These are phyloP conservation scores for Chaetops frenatus DNA, from an alignment of 2,113 vertebrate genomes.

Conservation along the genomic window DNA sequence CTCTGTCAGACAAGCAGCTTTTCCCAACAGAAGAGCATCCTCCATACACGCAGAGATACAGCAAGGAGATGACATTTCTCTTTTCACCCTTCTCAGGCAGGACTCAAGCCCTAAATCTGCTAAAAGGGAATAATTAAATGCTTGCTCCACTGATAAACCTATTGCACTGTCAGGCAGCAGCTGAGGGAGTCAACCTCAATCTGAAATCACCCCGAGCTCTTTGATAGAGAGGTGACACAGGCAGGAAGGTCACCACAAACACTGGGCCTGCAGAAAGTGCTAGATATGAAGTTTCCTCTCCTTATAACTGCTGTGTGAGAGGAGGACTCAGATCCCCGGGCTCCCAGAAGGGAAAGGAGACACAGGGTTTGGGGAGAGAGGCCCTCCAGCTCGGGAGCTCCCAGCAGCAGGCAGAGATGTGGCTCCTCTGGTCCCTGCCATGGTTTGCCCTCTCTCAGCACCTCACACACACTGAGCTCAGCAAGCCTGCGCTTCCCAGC, in stretches of 20 bases:
- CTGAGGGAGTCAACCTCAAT: background rate
- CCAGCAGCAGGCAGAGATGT: background rate
- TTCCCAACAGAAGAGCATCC: background rate
- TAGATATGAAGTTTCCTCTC: background rate
- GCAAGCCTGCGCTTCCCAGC: background rate
- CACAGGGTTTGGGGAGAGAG: background rate
- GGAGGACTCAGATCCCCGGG: background rate
- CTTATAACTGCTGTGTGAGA: background rate
- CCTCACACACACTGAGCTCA: background rate
- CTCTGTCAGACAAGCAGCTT: background rate
- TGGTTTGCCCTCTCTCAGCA: background rate
- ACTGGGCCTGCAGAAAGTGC: rapidly evolving
- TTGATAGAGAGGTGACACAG: background rate
- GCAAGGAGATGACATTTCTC: background rate
- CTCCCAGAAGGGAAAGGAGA: background rate
- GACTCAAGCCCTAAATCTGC: background rate
- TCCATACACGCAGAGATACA: background rate
- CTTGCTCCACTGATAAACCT: background rate
- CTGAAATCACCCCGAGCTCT: background rate
- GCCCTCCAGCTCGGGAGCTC: background rate
- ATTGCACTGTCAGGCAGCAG: background rate
- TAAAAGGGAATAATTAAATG: background rate
- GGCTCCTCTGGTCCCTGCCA: background rate
- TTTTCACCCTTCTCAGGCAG: background rate
- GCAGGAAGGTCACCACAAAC: background rate